Conservation (phyloP, 2,888 invertebrate genomes). For the Catocala fraxini region DNA sequence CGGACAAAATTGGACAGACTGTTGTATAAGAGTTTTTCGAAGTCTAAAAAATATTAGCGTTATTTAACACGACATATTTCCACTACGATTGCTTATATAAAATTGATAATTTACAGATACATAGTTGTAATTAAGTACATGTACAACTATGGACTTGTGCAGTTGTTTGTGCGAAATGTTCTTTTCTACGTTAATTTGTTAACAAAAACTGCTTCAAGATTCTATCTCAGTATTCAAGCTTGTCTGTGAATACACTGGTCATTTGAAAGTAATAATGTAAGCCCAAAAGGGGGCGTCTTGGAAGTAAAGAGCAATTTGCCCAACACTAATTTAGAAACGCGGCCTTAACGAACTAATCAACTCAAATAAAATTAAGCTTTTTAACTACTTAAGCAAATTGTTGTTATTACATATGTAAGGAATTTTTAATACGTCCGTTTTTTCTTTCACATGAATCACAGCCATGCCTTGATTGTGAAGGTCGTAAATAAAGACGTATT, state of each 20-base stretch:
- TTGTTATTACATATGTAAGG: conserved; percentile 18
- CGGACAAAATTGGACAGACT: too few relatives aligned
- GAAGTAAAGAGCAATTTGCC: conserved; percentile 21
- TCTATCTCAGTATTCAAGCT: conserved; percentile 22
- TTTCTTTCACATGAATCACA: conserved; percentile 52
- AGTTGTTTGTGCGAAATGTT: too few relatives aligned
- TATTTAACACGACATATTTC: too few relatives aligned
- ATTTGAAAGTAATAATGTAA: conserved; percentile 35
- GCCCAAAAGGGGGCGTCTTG: conserved; percentile 8
- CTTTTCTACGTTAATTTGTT: too few relatives aligned
- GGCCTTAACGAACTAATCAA: conserved; percentile 23
- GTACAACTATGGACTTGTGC: not conserved
- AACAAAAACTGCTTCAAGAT: conserved; percentile 13
- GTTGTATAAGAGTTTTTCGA: too few relatives aligned
- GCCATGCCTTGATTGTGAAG: conserved; percentile 58
- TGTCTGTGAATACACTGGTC: conserved; percentile 12
- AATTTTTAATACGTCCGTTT: conserved; percentile 40
- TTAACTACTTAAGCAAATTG: conserved; percentile 12
- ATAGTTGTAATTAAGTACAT: not conserved
- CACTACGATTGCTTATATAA: too few relatives aligned
- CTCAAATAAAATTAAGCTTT: conserved; percentile 26
- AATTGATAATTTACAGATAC: too few relatives aligned
- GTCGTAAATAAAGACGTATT: conserved; percentile 52
- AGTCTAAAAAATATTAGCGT: too few relatives aligned
- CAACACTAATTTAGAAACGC: conserved; percentile 25